Percentiles rank a stretch among this genome's conserved stretches.
Conservation (phyloP, 1,140 invertebrate species). For the Musca domestica region DNA sequence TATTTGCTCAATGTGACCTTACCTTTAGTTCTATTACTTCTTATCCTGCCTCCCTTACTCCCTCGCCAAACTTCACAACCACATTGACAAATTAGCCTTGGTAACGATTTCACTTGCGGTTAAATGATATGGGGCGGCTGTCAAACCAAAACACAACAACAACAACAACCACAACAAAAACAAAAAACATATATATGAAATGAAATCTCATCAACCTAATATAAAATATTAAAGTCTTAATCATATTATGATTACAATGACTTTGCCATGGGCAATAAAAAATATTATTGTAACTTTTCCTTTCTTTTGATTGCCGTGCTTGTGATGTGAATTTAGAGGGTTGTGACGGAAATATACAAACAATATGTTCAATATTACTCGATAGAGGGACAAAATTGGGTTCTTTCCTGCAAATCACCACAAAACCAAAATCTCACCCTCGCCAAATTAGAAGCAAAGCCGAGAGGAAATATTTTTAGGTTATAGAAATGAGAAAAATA, state of each 20-base stretch:
- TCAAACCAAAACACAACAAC: no score
- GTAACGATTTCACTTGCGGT: no score
- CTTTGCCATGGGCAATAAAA: slow-evolving; percentile 4
- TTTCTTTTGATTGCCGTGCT: no score
- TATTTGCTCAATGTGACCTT: no score
- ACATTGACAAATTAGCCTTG: no score
- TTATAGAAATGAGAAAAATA: not conserved
- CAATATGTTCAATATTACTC: not conserved
- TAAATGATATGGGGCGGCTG: no score
- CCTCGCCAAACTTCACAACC: no score
- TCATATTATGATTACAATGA: slow-evolving; percentile 15
- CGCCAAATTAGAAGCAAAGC: no score
- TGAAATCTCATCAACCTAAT: not conserved
- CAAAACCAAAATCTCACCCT: not conserved
- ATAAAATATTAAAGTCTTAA: slow-evolving; percentile 16
- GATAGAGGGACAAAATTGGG: not conserved
- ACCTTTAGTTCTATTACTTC: no score
- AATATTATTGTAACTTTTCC: not conserved
- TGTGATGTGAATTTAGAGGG: no score
- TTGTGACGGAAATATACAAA: not conserved
- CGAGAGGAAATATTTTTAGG: not conserved
- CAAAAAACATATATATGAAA: not conserved
- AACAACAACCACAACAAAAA: no score
- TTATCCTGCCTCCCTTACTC: no score
- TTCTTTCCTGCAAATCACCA: not conserved